phyloP scores from a whole-genome alignment of 2,888 invertebrate species.

The Muschampia plurimacula region DNA sequence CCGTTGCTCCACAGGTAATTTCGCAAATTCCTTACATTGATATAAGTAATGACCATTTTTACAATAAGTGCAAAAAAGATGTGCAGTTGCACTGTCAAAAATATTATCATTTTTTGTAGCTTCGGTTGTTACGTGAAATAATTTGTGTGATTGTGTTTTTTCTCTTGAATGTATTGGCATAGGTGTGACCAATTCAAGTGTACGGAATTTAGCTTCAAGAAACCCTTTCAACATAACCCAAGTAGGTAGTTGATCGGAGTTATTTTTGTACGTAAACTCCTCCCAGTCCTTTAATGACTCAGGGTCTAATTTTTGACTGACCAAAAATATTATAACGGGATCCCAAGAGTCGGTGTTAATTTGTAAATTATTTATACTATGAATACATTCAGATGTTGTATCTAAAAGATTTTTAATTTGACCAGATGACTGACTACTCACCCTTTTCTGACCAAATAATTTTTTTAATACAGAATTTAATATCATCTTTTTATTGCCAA shows the following conservation, averaged over 20 bases:
- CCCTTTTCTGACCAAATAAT: constrained; percentile 26
- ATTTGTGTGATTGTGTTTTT: constrained; percentile 13
- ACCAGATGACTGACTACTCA: not conserved
- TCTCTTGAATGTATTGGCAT: constrained; percentile 14
- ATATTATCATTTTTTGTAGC: not conserved
- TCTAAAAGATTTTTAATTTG: constrained; percentile 24
- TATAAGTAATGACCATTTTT: constrained; percentile 36
- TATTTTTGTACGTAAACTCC: constrained; percentile 26
- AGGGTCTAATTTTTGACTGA: constrained; percentile 41
- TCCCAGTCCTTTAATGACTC: constrained; percentile 44
- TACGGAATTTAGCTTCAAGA: constrained; percentile 48
- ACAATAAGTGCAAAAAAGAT: constrained; percentile 34
- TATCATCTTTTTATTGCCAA: constrained; percentile 33
- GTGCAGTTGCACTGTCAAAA: constrained; percentile 2
- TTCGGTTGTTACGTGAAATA: constrained; percentile 16
- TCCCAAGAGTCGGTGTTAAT: constrained; percentile 42
- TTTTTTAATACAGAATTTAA: constrained; percentile 29
- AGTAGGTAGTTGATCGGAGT: constrained; percentile 36
- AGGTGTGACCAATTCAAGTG: constrained; percentile 45
- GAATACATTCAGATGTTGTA: constrained; percentile 39
- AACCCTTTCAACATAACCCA: constrained; percentile 40
- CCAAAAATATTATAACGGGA: constrained; percentile 40
- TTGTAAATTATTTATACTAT: constrained; percentile 41
- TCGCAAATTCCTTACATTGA: constrained; percentile 40
- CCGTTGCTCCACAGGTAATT: constrained; percentile 24